Percentiles rank a stretch among this genome's conserved stretches.
These are phyloP conservation scores for Labeo rohita DNA, from an alignment of 2,113 vertebrate species.

Conservation along the genomic window DNA sequence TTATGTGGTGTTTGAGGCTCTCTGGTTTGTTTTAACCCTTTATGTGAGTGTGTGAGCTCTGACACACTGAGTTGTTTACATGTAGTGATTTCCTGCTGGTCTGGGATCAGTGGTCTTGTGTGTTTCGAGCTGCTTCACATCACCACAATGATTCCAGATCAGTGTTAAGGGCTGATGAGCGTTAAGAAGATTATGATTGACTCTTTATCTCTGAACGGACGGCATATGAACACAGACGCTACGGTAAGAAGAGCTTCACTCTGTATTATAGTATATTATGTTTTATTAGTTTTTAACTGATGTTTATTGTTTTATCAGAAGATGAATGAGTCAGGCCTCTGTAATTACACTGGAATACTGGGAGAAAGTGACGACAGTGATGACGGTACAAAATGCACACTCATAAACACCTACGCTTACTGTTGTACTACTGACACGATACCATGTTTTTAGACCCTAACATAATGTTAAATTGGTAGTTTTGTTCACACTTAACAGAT, in stretches of 20 bases:
- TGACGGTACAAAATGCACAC: conserved; percentile 28
- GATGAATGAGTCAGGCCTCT: neutral
- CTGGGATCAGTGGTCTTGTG: neutral
- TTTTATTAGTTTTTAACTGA: neutral
- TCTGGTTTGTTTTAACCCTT: no score
- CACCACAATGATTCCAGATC: neutral
- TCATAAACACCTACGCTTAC: neutral
- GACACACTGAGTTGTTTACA: neutral
- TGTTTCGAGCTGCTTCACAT: no score
- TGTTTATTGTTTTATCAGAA: neutral
- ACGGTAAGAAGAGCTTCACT: neutral
- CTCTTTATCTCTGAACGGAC: conserved; percentile 23
- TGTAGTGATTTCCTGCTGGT: neutral
- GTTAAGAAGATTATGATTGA: conserved; percentile 17
- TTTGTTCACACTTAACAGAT: conserved; percentile 35
- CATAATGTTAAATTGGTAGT: neutral
- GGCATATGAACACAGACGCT: neutral
- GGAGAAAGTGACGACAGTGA: conserved; percentile 45
- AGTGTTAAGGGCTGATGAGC: neutral
- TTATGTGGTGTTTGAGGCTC: no score
- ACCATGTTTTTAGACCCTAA: neutral
- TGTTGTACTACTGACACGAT: neutral
- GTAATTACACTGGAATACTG: neutral
- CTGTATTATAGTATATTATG: neutral
- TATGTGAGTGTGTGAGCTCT: no score